A percentile compares a stretch with the other conserved stretches of the same genome.
Conservation (phyloP, 2,797 vertebrate genomes). For the Sebastiscus tertius region DNA sequence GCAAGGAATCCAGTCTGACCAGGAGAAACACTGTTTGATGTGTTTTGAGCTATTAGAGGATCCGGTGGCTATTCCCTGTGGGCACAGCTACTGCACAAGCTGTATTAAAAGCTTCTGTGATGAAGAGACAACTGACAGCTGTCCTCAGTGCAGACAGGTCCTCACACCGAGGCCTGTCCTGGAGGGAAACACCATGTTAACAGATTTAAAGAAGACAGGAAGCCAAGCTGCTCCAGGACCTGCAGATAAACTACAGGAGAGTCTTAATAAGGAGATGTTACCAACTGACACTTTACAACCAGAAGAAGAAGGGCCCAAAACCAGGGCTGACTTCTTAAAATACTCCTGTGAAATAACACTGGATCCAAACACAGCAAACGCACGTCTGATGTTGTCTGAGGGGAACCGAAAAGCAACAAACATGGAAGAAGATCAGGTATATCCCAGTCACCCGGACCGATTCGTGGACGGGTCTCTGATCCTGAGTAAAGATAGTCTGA, state of each 20-base stretch:
- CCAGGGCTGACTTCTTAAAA: not conserved
- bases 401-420: not conserved
- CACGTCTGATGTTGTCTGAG: not conserved
- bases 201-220: not conserved
- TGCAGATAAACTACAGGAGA: not conserved
- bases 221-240: not conserved
- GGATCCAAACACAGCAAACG: constrained; percentile 4
- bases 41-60: no score
- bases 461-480: not conserved
- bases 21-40: no score
- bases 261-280: not conserved
- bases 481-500: constrained; percentile 25
- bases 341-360: not conserved
- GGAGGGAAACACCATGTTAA: not conserved
- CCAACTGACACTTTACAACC: not conserved
- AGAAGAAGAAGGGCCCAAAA: not conserved
- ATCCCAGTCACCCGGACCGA: not conserved
- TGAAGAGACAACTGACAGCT: not conserved
- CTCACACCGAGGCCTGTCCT: not conserved
- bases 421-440: not conserved
- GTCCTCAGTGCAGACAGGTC: not conserved
- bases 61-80: no score
- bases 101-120: no score
- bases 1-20: no score
- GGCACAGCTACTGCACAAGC: no score